Evolutionary conservation across 2,113 vertebrate species (phyloP), one percentile per base, ranked within the genome.

Genomic region (Edolisoma coerulescens): DNA sequence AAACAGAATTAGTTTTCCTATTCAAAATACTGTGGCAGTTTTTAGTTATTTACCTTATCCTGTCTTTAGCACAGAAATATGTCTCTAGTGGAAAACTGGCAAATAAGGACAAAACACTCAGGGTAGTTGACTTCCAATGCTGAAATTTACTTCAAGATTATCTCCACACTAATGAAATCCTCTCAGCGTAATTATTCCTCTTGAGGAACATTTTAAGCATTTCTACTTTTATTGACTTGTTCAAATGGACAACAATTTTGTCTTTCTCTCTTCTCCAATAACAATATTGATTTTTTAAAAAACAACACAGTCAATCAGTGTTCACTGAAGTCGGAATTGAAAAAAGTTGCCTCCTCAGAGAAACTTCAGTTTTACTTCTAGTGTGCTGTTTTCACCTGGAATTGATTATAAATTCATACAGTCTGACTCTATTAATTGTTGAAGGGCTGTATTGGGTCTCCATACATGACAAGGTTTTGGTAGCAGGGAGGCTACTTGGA

Each of bases 171-270:
- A 93, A 93, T 87, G 47, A 95, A 96, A 95, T 59, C 47, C 68
- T 92, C 59, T 95, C 79, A 59, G 24, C 41, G 50, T 67, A 95
- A 96, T 97, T 93, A 93, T 90, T 86, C 69, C n/a, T 90, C 77
- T 28, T 93, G 49, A 92, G 52, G 41, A 92, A 73, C 67, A 88
- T 96, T 93, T 92, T 17, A 59, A 95, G 35, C 44, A 74, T 94
- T 89, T 96, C 64, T 89, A 35, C 73, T 84, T 92, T 86, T 88
- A 97, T 94, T 93, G 84, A 94, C 60, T 93, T 92, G 21, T 89
- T 93, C 39, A 93, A 94, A 95, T 54, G 68, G 78, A 88, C 47
- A 93, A 67, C 50, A 86, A 32, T 95, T 94, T 94, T 82, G 57
- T 94, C 81, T 86, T 95, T 91, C 49, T 87, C 42, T 89, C 30